These are phyloP conservation scores for Actinia tenebrosa DNA, from an alignment of 64 coral and sea anemone species.

Conservation along the genomic window DNA sequence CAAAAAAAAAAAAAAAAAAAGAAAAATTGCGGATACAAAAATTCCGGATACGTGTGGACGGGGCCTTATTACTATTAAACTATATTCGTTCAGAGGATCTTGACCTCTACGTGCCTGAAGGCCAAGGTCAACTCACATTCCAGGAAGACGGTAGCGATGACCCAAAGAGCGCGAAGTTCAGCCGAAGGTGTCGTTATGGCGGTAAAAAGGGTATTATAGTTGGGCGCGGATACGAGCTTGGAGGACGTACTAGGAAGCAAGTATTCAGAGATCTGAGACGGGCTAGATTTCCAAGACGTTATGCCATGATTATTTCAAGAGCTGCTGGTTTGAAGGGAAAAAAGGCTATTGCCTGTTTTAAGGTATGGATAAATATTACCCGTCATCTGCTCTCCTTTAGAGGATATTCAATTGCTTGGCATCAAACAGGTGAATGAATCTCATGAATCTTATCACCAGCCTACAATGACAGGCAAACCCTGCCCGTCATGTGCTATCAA, in stretches of 20 bases:
- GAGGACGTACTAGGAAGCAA: neutral
- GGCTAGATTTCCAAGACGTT: neutral
- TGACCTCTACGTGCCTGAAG: conserved; percentile 4
- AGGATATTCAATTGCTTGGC: neutral
- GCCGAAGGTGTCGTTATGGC: neutral
- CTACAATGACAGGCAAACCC: too few relatives aligned
- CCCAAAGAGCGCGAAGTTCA: conserved; percentile 1
- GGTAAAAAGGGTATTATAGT: neutral
- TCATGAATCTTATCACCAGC: neutral
- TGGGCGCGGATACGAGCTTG: neutral
- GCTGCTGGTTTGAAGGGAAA: conserved; percentile 4
- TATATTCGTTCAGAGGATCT: neutral
- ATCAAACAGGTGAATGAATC: neutral
- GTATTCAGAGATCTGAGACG: neutral
- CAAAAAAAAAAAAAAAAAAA: too few relatives aligned
- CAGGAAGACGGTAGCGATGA: neutral
- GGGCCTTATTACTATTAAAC: too few relatives aligned
- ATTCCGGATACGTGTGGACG: too few relatives aligned
- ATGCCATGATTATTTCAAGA: neutral
- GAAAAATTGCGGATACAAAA: too few relatives aligned
- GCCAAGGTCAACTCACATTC: conserved; percentile 16
- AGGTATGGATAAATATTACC: neutral
- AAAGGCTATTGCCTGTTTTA: neutral
- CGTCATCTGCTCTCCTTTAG: neutral
- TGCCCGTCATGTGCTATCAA: too few relatives aligned